phyloP scores from a whole-genome alignment of 2,888 invertebrate species.

The Hypomecis punctinalis region DNA sequence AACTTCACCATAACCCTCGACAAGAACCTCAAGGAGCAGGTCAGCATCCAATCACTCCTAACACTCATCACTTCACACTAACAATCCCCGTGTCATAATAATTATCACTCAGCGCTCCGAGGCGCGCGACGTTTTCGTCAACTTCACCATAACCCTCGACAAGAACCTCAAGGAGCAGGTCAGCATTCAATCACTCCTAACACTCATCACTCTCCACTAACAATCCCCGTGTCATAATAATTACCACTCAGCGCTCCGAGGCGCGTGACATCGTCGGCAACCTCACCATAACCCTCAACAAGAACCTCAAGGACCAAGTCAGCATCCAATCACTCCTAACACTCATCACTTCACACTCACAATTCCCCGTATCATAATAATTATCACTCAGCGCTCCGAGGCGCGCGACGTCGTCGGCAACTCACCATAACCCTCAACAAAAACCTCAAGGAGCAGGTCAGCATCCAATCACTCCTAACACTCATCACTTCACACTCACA shows the following conservation, averaged over 20 bases:
- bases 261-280: conserved; percentile 93
- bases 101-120: conserved; percentile 95
- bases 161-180: conserved; percentile 81
- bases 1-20: conserved; percentile 93
- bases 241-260: conserved; percentile 94
- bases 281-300: conserved; percentile 90
- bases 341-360: too few species aligned
- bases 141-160: conserved; percentile 92
- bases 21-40: conserved; percentile 79
- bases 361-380: too few species aligned
- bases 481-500: too few species aligned
- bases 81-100: too few species aligned
- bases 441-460: conserved; percentile 79
- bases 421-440: conserved; percentile 90
- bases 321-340: too few species aligned
- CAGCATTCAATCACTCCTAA: too few species aligned
- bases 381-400: conserved; percentile 94
- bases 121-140: too few species aligned
- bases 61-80: too few species aligned
- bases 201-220: too few species aligned
- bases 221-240: too few species aligned
- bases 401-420: conserved; percentile 94
- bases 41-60: conserved; percentile 48
- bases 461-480: too few species aligned
- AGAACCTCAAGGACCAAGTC: conserved; percentile 80